Evolutionary conservation across 92 coral and sea anemone species (phyloP).

Genomic region (Micromussa lordhowensis): DNA sequence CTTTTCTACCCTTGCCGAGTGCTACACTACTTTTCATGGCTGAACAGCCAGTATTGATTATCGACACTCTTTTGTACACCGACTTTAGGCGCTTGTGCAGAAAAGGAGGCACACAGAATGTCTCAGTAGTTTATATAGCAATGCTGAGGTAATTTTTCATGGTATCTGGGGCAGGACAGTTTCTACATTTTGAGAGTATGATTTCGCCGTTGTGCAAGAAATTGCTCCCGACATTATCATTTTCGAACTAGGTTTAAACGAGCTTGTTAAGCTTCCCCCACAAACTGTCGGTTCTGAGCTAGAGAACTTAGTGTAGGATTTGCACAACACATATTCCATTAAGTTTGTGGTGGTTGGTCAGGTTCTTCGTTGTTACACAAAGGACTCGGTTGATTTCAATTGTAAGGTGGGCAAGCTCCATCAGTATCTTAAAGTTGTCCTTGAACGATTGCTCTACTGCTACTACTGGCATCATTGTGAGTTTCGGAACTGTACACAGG

Average conservation of each 20-base stretch:
- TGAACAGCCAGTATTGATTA: neutral
- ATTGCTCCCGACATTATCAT: neutral
- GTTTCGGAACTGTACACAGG: neutral
- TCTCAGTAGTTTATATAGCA: no score
- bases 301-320: neutral
- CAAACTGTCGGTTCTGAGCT: neutral
- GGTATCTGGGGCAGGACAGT: neutral
- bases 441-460: neutral
- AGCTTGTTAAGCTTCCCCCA: neutral
- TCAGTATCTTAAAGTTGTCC: neutral
- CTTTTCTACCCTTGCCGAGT: no score
- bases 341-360: neutral
- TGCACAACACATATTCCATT: neutral
- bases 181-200: neutral
- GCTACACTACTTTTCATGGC: neutral
- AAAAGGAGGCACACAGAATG: neutral
- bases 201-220: neutral
- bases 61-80: neutral
- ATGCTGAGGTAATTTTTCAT: neutral
- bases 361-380: neutral
- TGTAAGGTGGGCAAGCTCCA: conserved; percentile 18
- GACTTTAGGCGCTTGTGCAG: conserved; percentile 11
- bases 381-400: neutral
- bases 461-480: neutral
- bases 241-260: neutral